phyloP scores from a whole-genome alignment of 2,113 vertebrate genomes.

The Phalacrocorax pelagicus region DNA sequence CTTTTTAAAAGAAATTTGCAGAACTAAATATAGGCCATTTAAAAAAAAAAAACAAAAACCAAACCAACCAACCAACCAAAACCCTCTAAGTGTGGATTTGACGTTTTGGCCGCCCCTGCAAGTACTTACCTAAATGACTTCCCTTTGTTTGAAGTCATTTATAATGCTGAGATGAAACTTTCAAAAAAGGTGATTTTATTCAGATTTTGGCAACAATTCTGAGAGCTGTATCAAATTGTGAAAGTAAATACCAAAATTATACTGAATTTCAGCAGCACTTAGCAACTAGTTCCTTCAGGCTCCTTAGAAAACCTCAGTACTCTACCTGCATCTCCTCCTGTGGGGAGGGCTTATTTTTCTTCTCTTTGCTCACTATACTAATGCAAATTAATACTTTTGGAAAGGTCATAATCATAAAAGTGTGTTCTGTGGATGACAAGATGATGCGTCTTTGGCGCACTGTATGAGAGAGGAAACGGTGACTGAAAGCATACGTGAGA shows the following conservation, averaged over 20 bases:
- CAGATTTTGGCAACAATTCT: background rate
- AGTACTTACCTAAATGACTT: background rate
- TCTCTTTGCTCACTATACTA: background rate
- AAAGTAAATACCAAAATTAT: background rate
- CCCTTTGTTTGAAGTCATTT: background rate
- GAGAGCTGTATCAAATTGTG: background rate
- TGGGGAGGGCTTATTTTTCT: background rate
- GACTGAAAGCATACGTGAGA: background rate
- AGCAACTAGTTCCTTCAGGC: background rate
- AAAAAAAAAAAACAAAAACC: too few species aligned
- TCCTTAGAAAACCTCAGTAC: background rate
- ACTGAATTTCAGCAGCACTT: background rate
- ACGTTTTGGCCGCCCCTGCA: background rate
- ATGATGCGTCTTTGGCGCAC: accelerated
- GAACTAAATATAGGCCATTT: background rate
- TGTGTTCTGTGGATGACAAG: background rate
- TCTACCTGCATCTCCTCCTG: background rate
- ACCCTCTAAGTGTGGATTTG: background rate
- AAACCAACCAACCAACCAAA: too few species aligned
- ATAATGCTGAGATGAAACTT: background rate
- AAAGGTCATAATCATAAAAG: accelerated
- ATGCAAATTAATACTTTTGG: background rate
- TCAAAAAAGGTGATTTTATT: background rate
- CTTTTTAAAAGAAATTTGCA: background rate
- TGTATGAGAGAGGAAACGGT: background rate